These are phyloP conservation scores for Turnix velox DNA, from an alignment of 2,113 vertebrate species.

Conservation along the genomic window DNA sequence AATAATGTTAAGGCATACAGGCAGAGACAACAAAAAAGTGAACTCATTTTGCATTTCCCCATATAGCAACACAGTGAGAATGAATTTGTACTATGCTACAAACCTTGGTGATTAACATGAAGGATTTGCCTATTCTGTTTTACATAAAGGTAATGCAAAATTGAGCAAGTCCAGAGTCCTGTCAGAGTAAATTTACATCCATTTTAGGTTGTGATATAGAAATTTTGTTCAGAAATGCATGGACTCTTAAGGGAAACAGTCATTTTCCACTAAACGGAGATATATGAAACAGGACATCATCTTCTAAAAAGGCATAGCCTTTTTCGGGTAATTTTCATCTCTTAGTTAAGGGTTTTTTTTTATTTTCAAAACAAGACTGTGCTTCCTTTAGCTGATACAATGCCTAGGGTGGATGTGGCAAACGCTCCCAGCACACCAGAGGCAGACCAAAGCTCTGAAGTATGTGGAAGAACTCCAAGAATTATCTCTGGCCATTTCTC, in stretches of 20 bases:
- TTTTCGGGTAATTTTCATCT: neutral
- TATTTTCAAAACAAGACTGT: neutral
- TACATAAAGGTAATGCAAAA: neutral
- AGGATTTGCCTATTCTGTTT: neutral
- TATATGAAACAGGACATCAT: neutral
- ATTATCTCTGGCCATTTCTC: slow-evolving; percentile 18
- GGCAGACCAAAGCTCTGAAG: neutral
- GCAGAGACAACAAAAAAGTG: neutral
- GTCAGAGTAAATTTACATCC: neutral
- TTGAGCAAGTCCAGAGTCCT: neutral
- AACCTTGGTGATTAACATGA: neutral
- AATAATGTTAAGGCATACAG: neutral
- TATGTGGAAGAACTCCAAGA: slow-evolving; percentile 29
- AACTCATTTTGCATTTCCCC: neutral
- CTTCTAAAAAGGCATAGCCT: neutral
- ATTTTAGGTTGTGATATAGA: neutral
- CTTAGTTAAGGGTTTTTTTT: neutral
- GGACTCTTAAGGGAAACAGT: neutral
- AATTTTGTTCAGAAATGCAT: neutral
- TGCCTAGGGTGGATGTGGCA: neutral
- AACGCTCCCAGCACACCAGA: neutral
- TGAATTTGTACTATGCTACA: neutral
- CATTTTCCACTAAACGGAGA: neutral
- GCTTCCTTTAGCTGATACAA: neutral
- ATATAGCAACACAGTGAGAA: neutral